Base-by-base conservation (phyloP, 2,888 invertebrate species). In the Lamellibrachia satsuma region DNA sequence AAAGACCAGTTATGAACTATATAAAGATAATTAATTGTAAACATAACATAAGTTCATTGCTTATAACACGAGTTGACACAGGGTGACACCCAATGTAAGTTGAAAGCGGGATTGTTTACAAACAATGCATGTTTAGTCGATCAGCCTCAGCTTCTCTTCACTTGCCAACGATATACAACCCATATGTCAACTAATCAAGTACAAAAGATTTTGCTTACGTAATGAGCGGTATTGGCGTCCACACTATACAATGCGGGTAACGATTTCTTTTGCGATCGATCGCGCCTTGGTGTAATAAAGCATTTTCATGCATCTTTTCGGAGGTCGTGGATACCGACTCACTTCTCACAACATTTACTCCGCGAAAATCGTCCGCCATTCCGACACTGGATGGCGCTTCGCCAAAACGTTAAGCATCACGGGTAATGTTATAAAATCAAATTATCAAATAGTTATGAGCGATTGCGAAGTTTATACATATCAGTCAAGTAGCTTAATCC, bases 181-280 rank as follows among this genome's bases (percentile, higher is more conserved):
- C 4, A 3, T 11, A 7, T 60, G 0, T 9, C 15, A 60, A 75
- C 39, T 27, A 9, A 52, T 90, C 39, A 57, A 55, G 27, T 15
- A 90, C 8, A 52, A 91, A 60, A n/a, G 91, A 97, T 75, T 22
- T 11, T 75, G 22, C 97, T 97, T 97, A 98, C 98, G 99, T 98
- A 95, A 99, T 95, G 92, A 99, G 97, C 2, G 99, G 99, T 95
- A 99, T 98, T 0, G 99, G 99, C 1, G 99, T 99, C 99, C 99
- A 99, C 4, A 99, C 99, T 93, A 99, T 98, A 95, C 98, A 98
- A 96, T 97, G 98, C 0, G 99, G 99, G 97, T 98, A 99, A 95
- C 98, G 96, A 90, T 95, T 95, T 93, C 95, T 95, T 91, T 95
- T 94, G 52, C 95, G 95, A 94, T 97, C 97, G 92, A 97, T 95